These are phyloP conservation scores for Invenusta paracnida DNA, from an alignment of 2,888 invertebrate species.

Conservation along the genomic window DNA sequence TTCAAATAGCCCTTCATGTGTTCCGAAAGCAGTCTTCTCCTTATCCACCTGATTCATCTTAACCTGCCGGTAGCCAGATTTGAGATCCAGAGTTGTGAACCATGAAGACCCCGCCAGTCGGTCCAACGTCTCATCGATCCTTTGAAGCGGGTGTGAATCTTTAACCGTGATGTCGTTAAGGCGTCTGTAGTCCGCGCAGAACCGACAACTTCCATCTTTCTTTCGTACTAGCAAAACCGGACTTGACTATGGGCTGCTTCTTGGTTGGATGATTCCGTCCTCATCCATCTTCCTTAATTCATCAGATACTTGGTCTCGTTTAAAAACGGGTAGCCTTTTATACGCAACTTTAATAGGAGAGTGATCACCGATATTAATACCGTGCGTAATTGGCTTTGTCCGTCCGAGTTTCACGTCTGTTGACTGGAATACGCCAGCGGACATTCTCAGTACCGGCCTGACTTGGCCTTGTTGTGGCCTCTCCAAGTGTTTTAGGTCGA, in stretches of 20 bases:
- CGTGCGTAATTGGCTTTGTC: neutral
- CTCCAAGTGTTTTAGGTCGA: neutral
- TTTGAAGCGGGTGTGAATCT: slow-evolving; percentile 47
- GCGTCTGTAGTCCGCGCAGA: slow-evolving; percentile 46
- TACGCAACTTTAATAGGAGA: neutral
- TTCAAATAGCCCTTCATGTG: slow-evolving; percentile 44
- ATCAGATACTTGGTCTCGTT: slow-evolving; percentile 43
- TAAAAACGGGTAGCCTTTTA: neutral
- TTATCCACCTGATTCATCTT: slow-evolving; percentile 44
- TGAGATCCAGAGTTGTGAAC: slow-evolving; percentile 47
- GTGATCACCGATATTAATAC: neutral
- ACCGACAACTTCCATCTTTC: slow-evolving; percentile 44
- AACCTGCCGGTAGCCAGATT: slow-evolving; percentile 47
- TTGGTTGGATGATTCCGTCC: slow-evolving; percentile 45
- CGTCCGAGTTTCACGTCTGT: neutral
- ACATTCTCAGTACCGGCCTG: no score
- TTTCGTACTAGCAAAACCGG: slow-evolving; percentile 46
- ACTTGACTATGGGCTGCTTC: slow-evolving; percentile 45
- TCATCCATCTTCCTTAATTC: slow-evolving; percentile 39
- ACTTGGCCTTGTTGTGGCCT: neutral
- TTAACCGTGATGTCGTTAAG: slow-evolving; percentile 46
- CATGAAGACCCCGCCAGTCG: slow-evolving; percentile 44
- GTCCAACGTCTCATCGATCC: slow-evolving; percentile 47
- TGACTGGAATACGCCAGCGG: neutral
- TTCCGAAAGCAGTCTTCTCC: slow-evolving; percentile 46